A percentile compares a stretch with the other conserved stretches of the same genome.
Conservation (phyloP, 2,797 vertebrate genomes). For the Hydrophis major region DNA sequence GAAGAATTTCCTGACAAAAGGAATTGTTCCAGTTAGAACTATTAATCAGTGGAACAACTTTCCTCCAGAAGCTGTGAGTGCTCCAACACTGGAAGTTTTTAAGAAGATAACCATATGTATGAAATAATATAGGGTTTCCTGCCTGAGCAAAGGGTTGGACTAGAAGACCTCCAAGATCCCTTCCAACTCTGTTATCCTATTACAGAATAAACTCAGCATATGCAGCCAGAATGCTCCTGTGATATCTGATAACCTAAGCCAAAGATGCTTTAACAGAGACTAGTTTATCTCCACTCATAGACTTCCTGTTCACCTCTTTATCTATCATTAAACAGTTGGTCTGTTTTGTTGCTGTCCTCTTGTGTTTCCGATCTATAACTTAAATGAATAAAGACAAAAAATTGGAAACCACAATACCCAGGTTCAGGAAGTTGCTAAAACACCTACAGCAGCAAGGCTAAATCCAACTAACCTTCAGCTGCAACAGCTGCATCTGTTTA, state of each 20-base stretch:
- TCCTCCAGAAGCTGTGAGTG: not conserved
- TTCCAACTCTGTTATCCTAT: not conserved
- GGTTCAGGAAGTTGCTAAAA: constrained; percentile 68
- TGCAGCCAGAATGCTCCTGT: not conserved
- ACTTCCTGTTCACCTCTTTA: constrained; percentile 56
- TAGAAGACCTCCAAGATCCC: not conserved
- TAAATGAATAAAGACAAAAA: constrained; percentile 21
- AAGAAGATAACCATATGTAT: not conserved
- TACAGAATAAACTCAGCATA: not conserved
- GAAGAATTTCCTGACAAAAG: not conserved
- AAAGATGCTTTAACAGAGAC: constrained; percentile 24
- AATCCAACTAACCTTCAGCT: constrained; percentile 51
- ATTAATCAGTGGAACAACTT: not conserved
- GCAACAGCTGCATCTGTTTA: constrained; percentile 59
- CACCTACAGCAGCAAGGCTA: constrained; percentile 55
- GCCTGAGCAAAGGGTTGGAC: not conserved
- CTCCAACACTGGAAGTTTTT: not conserved
- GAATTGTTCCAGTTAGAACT: not conserved
- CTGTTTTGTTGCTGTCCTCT: constrained; percentile 41
- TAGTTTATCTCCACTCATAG: constrained; percentile 20
- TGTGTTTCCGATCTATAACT: constrained; percentile 28
- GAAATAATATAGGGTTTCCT: not conserved
- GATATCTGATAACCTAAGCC: constrained; percentile 24
- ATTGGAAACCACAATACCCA: constrained; percentile 32
- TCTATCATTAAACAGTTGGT: constrained; percentile 55